Percentiles rank a stretch among this genome's conserved stretches.
phyloP scores from a whole-genome alignment of 2,888 invertebrate genomes.

The Phragmatobia fuliginosa region DNA sequence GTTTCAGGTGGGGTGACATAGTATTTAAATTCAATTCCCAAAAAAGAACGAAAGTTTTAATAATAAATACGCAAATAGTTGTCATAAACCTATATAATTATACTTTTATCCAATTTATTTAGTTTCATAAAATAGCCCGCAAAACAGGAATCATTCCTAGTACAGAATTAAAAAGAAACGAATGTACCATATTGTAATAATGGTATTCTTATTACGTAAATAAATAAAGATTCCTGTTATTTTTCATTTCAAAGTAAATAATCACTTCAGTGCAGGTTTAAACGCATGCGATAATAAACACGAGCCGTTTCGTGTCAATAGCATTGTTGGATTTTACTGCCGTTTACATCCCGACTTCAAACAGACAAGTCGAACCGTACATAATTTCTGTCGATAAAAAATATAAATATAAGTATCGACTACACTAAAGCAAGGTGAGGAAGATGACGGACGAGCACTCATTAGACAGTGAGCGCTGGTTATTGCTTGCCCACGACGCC shows the following conservation, averaged over 20 bases:
- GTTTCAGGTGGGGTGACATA: too few species aligned
- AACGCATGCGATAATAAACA: slow-evolving; percentile 19
- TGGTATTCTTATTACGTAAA: too few species aligned
- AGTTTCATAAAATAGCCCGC: background rate
- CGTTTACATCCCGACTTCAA: slow-evolving; percentile 30
- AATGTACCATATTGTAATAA: too few species aligned
- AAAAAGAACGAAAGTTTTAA: background rate
- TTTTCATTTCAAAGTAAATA: slow-evolving; percentile 5
- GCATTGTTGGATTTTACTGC: slow-evolving; percentile 35
- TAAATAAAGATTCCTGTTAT: too few species aligned
- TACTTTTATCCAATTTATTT: background rate
- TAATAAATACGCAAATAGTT: background rate
- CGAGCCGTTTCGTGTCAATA: slow-evolving; percentile 14
- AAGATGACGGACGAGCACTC: slow-evolving; percentile 73
- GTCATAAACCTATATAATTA: background rate
- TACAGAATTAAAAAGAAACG: too few species aligned
- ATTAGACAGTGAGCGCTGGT: slow-evolving; percentile 69
- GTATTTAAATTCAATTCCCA: background rate
- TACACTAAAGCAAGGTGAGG: slow-evolving; percentile 40
- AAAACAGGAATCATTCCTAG: too few species aligned
- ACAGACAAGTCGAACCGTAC: slow-evolving; percentile 36
- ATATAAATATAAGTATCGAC: slow-evolving; percentile 56
- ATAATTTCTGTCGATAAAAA: slow-evolving; percentile 43
- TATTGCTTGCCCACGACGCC: slow-evolving; percentile 70
- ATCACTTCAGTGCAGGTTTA: slow-evolving; percentile 5